These are phyloP conservation scores for Diachasma alloeum DNA, from an alignment of 1,140 invertebrate genomes.

Conservation along the genomic window DNA sequence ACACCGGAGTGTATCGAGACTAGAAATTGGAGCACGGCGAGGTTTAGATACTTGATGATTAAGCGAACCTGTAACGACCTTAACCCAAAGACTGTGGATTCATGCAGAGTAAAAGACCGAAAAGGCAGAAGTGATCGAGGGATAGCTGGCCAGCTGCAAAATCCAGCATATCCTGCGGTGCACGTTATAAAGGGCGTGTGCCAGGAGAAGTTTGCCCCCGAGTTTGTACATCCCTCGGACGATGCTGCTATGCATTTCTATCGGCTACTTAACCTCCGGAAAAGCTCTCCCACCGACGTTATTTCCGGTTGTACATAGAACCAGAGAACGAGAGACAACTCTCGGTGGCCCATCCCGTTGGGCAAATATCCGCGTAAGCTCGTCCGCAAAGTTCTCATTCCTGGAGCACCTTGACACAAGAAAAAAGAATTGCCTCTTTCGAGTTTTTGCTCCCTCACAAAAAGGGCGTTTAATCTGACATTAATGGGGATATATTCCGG, in stretches of 20 bases:
- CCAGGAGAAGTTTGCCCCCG: background rate
- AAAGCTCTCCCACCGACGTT: slow-evolving; percentile 26
- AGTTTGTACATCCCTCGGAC: slow-evolving; percentile 14
- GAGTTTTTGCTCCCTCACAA: background rate
- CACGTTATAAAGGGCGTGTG: background rate
- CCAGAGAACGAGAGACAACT: background rate
- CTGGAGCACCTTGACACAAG: background rate
- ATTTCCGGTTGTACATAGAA: slow-evolving; percentile 32
- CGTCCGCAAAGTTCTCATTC: background rate
- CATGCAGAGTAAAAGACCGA: background rate
- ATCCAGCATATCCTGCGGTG: background rate
- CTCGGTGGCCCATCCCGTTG: background rate
- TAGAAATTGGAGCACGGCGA: background rate
- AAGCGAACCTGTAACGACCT: background rate
- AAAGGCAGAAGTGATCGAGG: background rate
- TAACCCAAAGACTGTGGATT: background rate
- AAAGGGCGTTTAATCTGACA: background rate
- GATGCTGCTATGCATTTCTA: slow-evolving; percentile 55
- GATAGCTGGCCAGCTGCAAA: background rate
- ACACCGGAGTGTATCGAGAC: background rate
- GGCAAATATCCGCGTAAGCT: background rate
- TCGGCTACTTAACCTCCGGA: slow-evolving; percentile 50
- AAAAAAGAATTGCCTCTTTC: background rate
- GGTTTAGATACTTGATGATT: background rate
- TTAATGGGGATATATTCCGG: background rate